These are phyloP conservation scores for Notothenia coriiceps DNA, from an alignment of 2,113 vertebrate genomes.

Conservation along the genomic window DNA sequence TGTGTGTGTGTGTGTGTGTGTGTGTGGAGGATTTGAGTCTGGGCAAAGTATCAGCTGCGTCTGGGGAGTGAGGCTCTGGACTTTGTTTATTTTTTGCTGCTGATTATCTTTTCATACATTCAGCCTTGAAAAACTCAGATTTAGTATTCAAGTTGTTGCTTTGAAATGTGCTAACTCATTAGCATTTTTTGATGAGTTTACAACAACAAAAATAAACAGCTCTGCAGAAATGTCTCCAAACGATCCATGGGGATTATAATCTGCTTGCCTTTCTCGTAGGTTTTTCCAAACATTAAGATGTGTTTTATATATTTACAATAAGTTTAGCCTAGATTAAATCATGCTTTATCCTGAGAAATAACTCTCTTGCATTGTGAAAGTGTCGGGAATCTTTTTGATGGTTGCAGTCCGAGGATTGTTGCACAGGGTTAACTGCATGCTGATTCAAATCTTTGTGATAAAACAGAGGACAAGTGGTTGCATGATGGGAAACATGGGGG, in stretches of 20 bases:
- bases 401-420: no score
- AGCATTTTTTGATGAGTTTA: constrained; percentile 26
- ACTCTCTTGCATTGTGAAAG: not conserved
- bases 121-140: constrained; percentile 7
- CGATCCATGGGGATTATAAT: not conserved
- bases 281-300: not conserved
- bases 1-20: no score
- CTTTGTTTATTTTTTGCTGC: constrained; percentile 41
- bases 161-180: constrained; percentile 20
- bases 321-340: not conserved
- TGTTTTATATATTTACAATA: not conserved
- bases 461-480: constrained; percentile 36
- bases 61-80: constrained; percentile 17
- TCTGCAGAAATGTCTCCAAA: not conserved
- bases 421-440: constrained; percentile 22
- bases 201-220: not conserved
- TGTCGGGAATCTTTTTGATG: not conserved
- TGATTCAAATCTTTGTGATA: constrained; percentile 26
- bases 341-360: not conserved
- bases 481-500: constrained; percentile 22
- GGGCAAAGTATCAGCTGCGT: not conserved
- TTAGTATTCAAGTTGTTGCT: constrained; percentile 34
- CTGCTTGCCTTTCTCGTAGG: not conserved
- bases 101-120: constrained; percentile 47
- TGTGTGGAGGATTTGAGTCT: constrained; percentile 34